Base-by-base conservation (phyloP, 1,140 invertebrate genomes). In the Dreissena polymorpha region DNA sequence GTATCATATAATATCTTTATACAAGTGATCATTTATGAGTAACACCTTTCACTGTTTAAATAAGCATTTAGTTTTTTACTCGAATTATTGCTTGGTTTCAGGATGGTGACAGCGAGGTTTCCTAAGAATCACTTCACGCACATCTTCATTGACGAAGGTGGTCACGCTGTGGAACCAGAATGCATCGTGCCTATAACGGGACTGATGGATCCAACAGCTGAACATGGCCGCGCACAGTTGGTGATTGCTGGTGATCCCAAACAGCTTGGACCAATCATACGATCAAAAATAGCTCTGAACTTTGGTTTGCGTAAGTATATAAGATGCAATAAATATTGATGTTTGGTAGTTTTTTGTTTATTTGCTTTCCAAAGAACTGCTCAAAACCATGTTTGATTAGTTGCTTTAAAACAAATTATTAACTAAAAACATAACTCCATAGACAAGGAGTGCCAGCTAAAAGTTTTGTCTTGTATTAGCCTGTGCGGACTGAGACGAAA, bases 201-300 rank as follows among this genome's bases (percentile, higher is more conserved):
- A 18, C 87, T 91, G 21, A 60, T 91, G 25, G 84, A 85, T 71
- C 39, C 39, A 39, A 39, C 39, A 39, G 2, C 39, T 8, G 8
- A 5, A 39, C 8, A 2, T 39, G 57, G 76, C 13, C 64, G 74
- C 10, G 16, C 63, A 6, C 18, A 73, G n/a, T 94, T 98, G 7
- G 93, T 99, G 81, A 92, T 99, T 0, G 96, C 97, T 74, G 98
- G 98, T 5, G 98, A 99, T 94, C 97, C 97, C 21, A 94, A 96
- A 91, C 98, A 99, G 91, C 94, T 99, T 29, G 97, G 97, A 0
- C 97, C 98, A 16, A 95, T 98, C 23, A 93, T 97, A 12, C 91
- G 95, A 67, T 97, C 96, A 63, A 94, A 93, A 70, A 93, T 95
- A 74, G 95, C 96, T 0, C 88, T 86, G 14, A 90, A 94, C 12